phyloP scores from a whole-genome alignment of 2,888 invertebrate species.

The Heliconius hortense region DNA sequence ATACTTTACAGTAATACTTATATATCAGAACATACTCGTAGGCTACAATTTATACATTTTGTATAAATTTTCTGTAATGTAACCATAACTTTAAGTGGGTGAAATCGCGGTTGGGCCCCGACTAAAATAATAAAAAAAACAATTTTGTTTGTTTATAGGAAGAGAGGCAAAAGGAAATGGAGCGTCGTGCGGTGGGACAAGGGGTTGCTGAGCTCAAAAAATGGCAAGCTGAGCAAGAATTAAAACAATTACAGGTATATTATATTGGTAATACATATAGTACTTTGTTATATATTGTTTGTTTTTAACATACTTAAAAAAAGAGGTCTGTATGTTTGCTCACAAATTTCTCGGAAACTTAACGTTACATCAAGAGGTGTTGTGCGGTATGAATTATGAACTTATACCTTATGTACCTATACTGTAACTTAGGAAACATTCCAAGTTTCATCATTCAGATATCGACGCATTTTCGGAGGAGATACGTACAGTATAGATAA shows the following conservation, averaged over 20 bases:
- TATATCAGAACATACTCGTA: no score
- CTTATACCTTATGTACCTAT: no score
- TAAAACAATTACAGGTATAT: conserved; percentile 83
- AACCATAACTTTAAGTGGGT: not conserved
- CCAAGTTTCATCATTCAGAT: no score
- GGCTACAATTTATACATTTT: no score
- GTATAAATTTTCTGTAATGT: not conserved
- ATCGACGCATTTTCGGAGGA: no score
- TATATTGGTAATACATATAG: no score
- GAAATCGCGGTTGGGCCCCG: no score
- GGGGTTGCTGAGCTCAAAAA: conserved; percentile 87
- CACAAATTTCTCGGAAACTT: not conserved
- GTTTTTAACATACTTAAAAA: not conserved
- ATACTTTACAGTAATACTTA: no score
- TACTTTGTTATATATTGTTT: no score
- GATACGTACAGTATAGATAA: no score
- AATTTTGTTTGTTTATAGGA: not conserved
- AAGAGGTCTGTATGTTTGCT: not conserved
- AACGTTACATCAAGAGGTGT: not conserved
- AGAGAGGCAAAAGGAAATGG: conserved; percentile 83
- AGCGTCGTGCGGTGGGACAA: conserved; percentile 87
- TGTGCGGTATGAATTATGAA: no score
- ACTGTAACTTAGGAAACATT: no score
- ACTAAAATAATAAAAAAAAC: not conserved
- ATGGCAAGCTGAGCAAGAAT: conserved; percentile 88